Evolutionary conservation across 1,140 invertebrate genomes (phyloP), one percentile per base, ranked within the genome.

Genomic region (Conopomorpha cramerella): DNA sequence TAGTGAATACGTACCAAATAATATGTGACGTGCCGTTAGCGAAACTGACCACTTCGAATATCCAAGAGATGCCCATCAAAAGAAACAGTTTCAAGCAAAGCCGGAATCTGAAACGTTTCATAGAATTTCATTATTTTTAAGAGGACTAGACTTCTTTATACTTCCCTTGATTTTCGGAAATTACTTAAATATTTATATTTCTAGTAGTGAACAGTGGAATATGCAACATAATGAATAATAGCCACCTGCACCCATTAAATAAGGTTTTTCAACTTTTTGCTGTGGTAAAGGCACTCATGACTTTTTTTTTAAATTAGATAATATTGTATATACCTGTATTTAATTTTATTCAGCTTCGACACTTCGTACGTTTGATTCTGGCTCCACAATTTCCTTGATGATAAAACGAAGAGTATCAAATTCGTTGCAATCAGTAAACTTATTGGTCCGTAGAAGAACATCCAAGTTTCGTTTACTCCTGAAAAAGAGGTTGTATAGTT

Each of bases 11-110:
- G n/a, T 65, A 78, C 76, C 76, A 78, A 36, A 77, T 46, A 30
- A 78, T 65, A 32, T 72, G 66, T 11, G 43, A 39, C 15, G 55
- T 39, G 19, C 67, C 72, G 14, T 77, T 66, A 17, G 68, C 66
- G 27, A 77, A 79, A 42, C 76, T 77, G 12, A 64, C 67, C 14
- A 79, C 74, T 46, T 90, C 88, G 35, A 89, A 87, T 16, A 85
- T 80, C 87, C 88, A 89, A 0, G 84, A 84, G 10, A 89, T 70
- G 2, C 88, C 88, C 86, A 87, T 89, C 0, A 89, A 80, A 1
- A 89, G 49, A 43, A 86, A 85, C 13, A 91, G 60, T 54, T 87
- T 89, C 0, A 86, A 47, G 32, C 85, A 89, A 10, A 89, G 53
- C 7, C 81, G 50, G 39, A 85, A 85, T 46, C 85, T 86, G 58